Evolutionary conservation across 2,113 vertebrate genomes (phyloP), one percentile per base, ranked within the genome.

Genomic region (Riparia riparia): DNA sequence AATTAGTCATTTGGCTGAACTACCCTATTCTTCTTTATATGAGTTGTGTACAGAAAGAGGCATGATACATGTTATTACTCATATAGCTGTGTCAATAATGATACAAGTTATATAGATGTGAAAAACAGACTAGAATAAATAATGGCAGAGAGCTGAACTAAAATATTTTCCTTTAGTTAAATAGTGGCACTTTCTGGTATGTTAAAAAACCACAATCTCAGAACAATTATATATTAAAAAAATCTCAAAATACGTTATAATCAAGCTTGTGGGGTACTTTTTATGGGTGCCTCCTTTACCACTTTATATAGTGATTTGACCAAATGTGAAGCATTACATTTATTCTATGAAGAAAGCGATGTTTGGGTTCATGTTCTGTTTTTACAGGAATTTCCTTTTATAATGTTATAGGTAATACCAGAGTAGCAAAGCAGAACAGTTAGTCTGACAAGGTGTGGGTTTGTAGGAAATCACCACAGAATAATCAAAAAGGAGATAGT

Each of bases 11-110:
- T 87, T 88, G 83, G 60, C 51, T 88, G 85, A 95, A 61, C 29
- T 77, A 20, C 68, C 31, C 45, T 72, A 8, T 86, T 89, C 82
- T 77, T 89, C 63, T 86, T 58, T 45, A 10, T 77, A 29, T 47
- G 71, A 81, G 11, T 54, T 89, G 58, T 83, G 37, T 90, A 28
- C 50, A 45, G 82, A 93, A 63, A 63, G 85, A 80, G 71, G 17
- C 47, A 44, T 90, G 87, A 87, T 95, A 90, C 76, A 22, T 80
- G 64, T 83, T 92, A 91, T 93, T 96, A 93, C 80, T 94, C 76
- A 73, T 78, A 47, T 73, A 80, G 68, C 71, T 93, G 34, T 92
- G 82, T 93, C 95, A 86, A 32, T 95, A 87, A 72, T 51, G 58
- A 63, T 81, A 70, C 13, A 80, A 92, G 13, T 47, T 47, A 19